phyloP scores from a whole-genome alignment of 2,797 vertebrate species.

The Enteromius thamalakanensis region DNA sequence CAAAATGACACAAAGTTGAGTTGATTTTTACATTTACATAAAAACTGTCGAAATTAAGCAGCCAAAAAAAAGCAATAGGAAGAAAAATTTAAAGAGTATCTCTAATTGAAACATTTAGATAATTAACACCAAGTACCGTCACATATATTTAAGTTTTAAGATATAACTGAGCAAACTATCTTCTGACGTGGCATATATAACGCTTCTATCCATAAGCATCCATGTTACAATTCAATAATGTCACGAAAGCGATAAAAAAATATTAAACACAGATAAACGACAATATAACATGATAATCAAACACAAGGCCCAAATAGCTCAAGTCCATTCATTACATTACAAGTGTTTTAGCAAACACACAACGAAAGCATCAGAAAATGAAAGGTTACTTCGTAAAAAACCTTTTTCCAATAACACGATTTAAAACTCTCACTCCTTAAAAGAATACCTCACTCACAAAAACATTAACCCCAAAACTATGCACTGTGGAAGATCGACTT shows the following conservation, averaged over 20 bases:
- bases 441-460: neutral
- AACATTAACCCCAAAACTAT: constrained; percentile 34
- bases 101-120: neutral
- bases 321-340: neutral
- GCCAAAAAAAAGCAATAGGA: neutral
- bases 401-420: neutral
- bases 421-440: neutral
- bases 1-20: neutral
- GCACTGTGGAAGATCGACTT: constrained; percentile 14
- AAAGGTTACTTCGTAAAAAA: constrained; percentile 43
- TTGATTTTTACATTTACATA: neutral
- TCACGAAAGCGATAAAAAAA: neutral
- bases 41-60: neutral
- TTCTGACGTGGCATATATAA: constrained; percentile 6
- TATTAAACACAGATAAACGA: neutral
- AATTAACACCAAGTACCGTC: neutral
- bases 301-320: constrained; percentile 39
- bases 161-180: constrained; percentile 6
- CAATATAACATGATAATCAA: constrained; percentile 18
- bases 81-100: neutral
- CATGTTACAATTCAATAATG: neutral
- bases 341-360: constrained; percentile 34
- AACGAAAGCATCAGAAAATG: constrained; percentile 31
- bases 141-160: neutral
- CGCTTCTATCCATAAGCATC: neutral